Evolutionary conservation across 92 coral and sea anemone species (phyloP).

Genomic region (Porites cylindrica): DNA sequence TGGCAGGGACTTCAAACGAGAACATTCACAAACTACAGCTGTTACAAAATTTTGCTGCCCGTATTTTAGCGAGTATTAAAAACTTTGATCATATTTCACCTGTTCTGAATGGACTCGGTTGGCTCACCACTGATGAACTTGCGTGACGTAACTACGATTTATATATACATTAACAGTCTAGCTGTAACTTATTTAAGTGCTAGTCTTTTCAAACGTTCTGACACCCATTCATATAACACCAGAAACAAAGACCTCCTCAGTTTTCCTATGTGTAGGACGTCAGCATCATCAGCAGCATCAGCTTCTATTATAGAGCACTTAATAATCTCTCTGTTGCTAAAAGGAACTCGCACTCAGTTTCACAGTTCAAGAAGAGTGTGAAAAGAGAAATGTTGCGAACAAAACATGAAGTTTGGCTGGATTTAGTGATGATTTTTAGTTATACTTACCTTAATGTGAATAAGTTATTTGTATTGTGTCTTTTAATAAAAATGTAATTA

Average conservation of each 20-base stretch:
- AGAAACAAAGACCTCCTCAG: conserved; percentile 2
- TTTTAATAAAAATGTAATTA: no score
- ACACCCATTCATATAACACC: neutral
- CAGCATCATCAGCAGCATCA: neutral
- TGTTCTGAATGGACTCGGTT: neutral
- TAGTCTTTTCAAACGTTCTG: neutral
- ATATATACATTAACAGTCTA: neutral
- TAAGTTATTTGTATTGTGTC: no score
- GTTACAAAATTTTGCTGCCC: no score
- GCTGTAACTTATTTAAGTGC: neutral
- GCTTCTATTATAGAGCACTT: neutral
- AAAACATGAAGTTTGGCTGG: no score
- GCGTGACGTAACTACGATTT: neutral
- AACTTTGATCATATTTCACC: neutral
- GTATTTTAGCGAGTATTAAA: neutral
- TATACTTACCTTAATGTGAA: no score
- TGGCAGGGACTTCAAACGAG: no score
- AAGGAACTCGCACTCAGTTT: neutral
- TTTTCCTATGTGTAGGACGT: neutral
- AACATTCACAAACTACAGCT: no score
- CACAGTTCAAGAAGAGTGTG: neutral
- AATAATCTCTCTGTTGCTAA: neutral
- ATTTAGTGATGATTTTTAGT: no score
- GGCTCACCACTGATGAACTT: neutral
- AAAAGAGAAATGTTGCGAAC: neutral